phyloP scores from a whole-genome alignment of 1,140 invertebrate genomes.

The Drosophila tristis region DNA sequence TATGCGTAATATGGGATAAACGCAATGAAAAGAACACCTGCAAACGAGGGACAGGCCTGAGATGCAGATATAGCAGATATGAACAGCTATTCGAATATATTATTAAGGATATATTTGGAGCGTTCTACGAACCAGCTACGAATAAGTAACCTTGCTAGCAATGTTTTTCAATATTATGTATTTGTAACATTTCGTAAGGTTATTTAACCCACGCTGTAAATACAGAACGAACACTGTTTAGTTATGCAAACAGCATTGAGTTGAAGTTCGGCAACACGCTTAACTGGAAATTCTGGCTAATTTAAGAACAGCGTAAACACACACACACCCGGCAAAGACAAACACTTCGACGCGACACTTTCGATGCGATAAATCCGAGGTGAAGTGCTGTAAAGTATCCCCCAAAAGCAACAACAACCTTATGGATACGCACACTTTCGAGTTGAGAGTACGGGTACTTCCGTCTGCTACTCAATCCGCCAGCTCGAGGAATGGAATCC shows the following conservation, averaged over 20 bases:
- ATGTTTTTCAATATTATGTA: background rate
- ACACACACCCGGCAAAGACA: background rate
- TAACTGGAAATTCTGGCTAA: slow-evolving; percentile 40
- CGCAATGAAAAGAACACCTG: background rate
- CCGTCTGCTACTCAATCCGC: slow-evolving; percentile 33
- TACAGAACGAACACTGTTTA: slow-evolving; percentile 14
- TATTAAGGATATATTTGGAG: background rate
- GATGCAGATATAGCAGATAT: too few relatives aligned
- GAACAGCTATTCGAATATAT: background rate
- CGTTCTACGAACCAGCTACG: too few relatives aligned
- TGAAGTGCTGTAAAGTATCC: slow-evolving; percentile 15
- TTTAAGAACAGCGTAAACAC: slow-evolving; percentile 19
- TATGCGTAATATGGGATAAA: slow-evolving; percentile 25
- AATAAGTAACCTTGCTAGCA: background rate
- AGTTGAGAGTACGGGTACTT: slow-evolving; percentile 10
- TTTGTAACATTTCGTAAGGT: slow-evolving; percentile 2
- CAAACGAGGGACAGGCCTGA: background rate
- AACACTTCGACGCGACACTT: slow-evolving; percentile 12
- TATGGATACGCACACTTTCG: slow-evolving; percentile 44
- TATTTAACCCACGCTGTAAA: slow-evolving; percentile 27
- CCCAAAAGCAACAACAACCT: slow-evolving; percentile 17
- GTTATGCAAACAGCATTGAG: slow-evolving; percentile 29
- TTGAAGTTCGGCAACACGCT: slow-evolving; percentile 10
- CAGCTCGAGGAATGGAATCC: slow-evolving; percentile 39
- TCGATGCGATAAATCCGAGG: slow-evolving; percentile 12